Evolutionary conservation across 92 coral and sea anemone genomes (phyloP).

Genomic region (Palythoa heliodiscus): DNA sequence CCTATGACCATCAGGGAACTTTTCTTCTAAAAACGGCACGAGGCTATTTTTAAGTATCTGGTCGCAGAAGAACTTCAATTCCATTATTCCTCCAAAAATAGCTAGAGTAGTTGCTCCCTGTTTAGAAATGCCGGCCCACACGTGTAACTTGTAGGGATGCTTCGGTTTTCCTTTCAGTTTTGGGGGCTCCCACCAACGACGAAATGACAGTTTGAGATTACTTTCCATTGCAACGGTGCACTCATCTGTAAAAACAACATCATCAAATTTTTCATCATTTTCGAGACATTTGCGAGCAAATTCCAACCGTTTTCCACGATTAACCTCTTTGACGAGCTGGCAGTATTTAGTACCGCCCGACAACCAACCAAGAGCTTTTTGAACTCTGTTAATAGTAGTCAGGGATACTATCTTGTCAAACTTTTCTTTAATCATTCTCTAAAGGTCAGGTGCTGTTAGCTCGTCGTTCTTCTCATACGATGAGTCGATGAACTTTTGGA

Average conservation of each 20-base stretch:
- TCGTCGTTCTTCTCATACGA: conserved; percentile 44
- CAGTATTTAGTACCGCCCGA: conserved; percentile 56
- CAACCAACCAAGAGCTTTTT: conserved; percentile 59
- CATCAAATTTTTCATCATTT: conserved; percentile 45
- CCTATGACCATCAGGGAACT: conserved; percentile 19
- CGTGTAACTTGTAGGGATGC: conserved; percentile 61
- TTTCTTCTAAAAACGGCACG: no score
- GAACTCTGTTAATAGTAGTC: conserved; percentile 35
- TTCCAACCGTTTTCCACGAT: conserved; percentile 48
- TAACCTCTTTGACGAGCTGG: conserved; percentile 54
- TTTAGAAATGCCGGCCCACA: conserved; percentile 59
- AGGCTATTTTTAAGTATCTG: no score
- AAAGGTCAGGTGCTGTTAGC: conserved; percentile 46
- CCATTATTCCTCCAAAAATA: background rate
- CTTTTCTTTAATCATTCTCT: background rate
- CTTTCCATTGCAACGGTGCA: conserved; percentile 55
- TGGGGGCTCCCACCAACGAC: conserved; percentile 45
- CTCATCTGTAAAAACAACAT: conserved; percentile 67
- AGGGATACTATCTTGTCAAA: conserved; percentile 39
- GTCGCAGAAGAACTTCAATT: background rate
- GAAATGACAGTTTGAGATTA: conserved; percentile 49
- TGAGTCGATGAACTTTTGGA: background rate
- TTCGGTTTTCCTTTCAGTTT: conserved; percentile 59
- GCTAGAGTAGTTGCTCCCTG: conserved; percentile 51
- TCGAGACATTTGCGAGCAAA: conserved; percentile 49